These are phyloP conservation scores for Vandiemenella viatica DNA, from an alignment of 2,888 invertebrate genomes.

Conservation along the genomic window DNA sequence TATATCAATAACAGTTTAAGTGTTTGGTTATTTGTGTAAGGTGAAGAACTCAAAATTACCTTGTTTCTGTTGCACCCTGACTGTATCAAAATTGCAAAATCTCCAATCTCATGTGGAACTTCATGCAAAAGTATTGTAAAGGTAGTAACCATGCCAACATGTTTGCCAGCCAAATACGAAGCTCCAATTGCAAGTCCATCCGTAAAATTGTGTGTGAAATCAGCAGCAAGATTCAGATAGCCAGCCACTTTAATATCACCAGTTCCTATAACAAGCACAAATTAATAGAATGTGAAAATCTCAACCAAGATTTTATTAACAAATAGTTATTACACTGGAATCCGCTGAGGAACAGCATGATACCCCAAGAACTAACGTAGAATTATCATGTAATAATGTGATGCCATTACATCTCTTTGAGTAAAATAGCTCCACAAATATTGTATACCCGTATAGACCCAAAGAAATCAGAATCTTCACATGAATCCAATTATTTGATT, in stretches of 20 bases:
- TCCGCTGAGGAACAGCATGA: no score
- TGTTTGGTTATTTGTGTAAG: no score
- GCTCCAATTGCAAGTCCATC: constrained; percentile 99
- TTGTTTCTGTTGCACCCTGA: constrained; percentile 87
- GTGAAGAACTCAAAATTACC: no score
- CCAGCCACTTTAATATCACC: constrained; percentile 65
- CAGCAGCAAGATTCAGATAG: constrained; percentile 93
- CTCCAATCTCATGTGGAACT: constrained; percentile 98
- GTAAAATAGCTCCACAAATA: no score
- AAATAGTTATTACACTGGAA: no score
- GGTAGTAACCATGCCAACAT: constrained; percentile 78
- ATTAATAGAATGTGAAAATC: neutral
- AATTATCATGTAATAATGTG: no score
- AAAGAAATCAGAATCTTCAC: no score
- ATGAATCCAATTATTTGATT: no score
- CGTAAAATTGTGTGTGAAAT: constrained; percentile 97
- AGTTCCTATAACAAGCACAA: neutral
- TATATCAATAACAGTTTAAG: constrained; percentile 5
- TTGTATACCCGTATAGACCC: no score
- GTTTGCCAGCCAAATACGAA: constrained; percentile 83
- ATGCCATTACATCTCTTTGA: no score
- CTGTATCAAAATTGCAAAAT: constrained; percentile 95
- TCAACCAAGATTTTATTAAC: neutral
- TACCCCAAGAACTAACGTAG: no score
- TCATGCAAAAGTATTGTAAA: constrained; percentile 93